A percentile compares a stretch with the other conserved stretches of the same genome.
phyloP scores from a whole-genome alignment of 2,797 vertebrate species.

The Cuculus canorus region DNA sequence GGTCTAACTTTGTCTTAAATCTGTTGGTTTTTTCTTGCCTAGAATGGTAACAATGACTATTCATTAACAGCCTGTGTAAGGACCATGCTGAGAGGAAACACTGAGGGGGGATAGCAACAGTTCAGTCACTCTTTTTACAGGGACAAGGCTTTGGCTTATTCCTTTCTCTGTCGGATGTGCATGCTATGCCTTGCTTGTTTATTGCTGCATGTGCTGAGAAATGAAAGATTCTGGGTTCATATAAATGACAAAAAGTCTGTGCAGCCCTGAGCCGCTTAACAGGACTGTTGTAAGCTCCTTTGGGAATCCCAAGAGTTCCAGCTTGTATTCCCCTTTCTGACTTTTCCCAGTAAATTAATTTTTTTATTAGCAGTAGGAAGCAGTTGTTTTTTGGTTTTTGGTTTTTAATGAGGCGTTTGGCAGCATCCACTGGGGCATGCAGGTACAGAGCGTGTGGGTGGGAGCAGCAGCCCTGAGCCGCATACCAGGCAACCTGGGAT shows the following conservation, averaged over 20 bases:
- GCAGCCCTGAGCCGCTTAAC: neutral
- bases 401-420: constrained; percentile 42
- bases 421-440: neutral
- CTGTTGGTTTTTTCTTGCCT: neutral
- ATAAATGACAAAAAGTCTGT: neutral
- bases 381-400: neutral
- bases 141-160: neutral
- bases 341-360: neutral
- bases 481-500: constrained; percentile 11
- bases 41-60: neutral
- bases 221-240: neutral
- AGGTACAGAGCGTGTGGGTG: constrained; percentile 27
- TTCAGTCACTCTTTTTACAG: neutral
- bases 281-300: neutral
- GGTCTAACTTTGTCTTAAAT: neutral
- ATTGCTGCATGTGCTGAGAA: neutral
- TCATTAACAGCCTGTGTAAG: neutral
- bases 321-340: neutral
- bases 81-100: neutral
- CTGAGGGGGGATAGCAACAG: neutral
- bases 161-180: neutral
- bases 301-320: neutral
- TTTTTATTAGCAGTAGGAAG: neutral
- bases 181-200: neutral
- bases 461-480: constrained; percentile 46